phyloP scores from a whole-genome alignment of 2,888 invertebrate species.

The Caradrina kadenii region DNA sequence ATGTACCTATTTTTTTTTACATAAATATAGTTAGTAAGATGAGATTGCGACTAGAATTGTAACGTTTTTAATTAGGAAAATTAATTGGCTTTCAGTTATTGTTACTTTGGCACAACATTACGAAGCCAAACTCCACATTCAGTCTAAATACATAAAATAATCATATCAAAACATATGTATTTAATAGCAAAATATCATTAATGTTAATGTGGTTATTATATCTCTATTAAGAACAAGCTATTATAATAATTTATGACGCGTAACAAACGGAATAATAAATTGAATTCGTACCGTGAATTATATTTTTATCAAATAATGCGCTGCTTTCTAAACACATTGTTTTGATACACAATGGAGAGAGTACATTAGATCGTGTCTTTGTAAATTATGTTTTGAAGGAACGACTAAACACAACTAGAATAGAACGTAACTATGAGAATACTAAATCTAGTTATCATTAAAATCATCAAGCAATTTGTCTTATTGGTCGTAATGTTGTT shows the following conservation, averaged over 20 bases:
- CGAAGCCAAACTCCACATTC: neutral
- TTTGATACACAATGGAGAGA: constrained; percentile 52
- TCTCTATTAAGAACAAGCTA: constrained; percentile 1
- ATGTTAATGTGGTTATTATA: constrained; percentile 20
- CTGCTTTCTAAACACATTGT: constrained; percentile 40
- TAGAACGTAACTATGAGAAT: constrained; percentile 8
- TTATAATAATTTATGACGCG: constrained; percentile 15
- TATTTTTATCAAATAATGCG: constrained; percentile 16
- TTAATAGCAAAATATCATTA: constrained; percentile 9
- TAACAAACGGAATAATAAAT: constrained; percentile 22
- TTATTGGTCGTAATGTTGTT: neutral
- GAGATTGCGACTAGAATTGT: no score
- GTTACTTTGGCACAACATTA: neutral
- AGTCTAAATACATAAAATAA: constrained; percentile 2
- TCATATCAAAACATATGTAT: neutral
- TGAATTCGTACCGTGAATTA: constrained; percentile 9
- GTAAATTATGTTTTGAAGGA: constrained; percentile 27
- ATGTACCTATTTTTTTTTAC: no score
- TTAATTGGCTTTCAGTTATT: no score
- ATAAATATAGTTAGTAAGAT: no score
- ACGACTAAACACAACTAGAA: constrained; percentile 11
- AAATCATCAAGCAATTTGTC: constrained; percentile 2
- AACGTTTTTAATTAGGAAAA: no score
- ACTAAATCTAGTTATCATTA: constrained; percentile 3
- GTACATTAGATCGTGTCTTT: constrained; percentile 26